Evolutionary conservation across 2,113 vertebrate species (phyloP).

Genomic region (Gallinago jamesoni): DNA sequence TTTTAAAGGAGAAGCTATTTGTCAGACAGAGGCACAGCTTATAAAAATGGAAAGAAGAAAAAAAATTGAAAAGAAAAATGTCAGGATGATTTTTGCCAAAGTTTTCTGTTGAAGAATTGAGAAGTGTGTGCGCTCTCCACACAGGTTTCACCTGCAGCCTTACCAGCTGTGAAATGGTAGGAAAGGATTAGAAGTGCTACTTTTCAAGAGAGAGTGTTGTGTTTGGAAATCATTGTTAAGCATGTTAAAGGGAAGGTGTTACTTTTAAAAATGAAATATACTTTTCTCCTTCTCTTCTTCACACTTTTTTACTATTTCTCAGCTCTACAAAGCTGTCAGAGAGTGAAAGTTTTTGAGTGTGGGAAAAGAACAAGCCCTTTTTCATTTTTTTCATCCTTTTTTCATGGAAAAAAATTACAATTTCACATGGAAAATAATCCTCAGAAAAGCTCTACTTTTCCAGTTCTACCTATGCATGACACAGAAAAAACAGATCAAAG

Average conservation of each 20-base stretch:
- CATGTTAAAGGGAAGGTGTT: not conserved
- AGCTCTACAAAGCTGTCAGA: not conserved
- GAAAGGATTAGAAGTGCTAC: not conserved
- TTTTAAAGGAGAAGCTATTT: not conserved
- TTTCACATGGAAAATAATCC: not conserved
- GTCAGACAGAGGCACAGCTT: not conserved
- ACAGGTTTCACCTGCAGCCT: not conserved
- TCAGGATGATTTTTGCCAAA: not conserved
- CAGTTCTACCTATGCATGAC: not conserved
- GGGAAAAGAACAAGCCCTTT: not conserved
- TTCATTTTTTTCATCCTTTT: not conserved
- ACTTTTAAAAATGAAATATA: not conserved
- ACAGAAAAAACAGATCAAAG: slow-evolving; percentile 20
- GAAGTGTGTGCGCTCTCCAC: not conserved
- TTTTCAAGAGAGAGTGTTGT: not conserved
- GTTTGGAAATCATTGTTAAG: not conserved
- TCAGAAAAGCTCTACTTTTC: slow-evolving; percentile 4
- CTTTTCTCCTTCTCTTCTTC: not conserved
- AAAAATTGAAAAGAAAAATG: not conserved
- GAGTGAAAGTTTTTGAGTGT: not conserved
- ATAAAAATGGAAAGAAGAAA: not conserved
- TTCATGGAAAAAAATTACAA: not conserved
- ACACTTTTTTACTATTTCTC: not conserved
- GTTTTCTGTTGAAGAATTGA: not conserved
- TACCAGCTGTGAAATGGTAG: not conserved